A percentile compares a stretch with the other conserved stretches of the same genome.
Evolutionary conservation across 2,797 vertebrate genomes (phyloP).

Genomic region (Cyprinodon diabolis): DNA sequence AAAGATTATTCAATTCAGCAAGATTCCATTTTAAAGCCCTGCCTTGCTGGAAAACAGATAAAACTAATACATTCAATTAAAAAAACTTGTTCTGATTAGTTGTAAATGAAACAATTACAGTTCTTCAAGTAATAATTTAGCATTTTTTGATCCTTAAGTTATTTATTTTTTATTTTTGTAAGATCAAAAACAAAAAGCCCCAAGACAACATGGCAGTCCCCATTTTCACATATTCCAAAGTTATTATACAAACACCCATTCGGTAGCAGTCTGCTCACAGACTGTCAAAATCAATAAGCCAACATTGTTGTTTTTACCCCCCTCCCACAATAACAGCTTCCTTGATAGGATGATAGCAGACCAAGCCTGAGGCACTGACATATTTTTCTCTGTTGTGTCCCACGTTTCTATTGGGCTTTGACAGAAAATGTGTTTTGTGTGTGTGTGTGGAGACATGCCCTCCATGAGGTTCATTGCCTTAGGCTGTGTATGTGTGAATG

Average conservation of each 20-base stretch:
- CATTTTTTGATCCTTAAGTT: slow-evolving; percentile 29
- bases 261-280: slow-evolving; percentile 47
- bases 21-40: slow-evolving; percentile 52
- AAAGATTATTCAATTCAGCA: slow-evolving; percentile 51
- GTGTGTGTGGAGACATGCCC: slow-evolving; percentile 30
- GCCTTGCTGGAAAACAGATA: slow-evolving; percentile 62
- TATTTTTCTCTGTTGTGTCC: slow-evolving; percentile 58
- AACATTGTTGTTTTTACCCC: slow-evolving; percentile 34
- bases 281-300: slow-evolving; percentile 69
- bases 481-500: slow-evolving; percentile 16
- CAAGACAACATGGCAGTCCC: slow-evolving; percentile 22
- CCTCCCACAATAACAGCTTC: slow-evolving; percentile 58
- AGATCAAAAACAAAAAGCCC: slow-evolving; percentile 29
- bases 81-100: slow-evolving; percentile 7
- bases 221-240: slow-evolving; percentile 45
- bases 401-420: slow-evolving; percentile 52
- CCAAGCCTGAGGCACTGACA: slow-evolving; percentile 66
- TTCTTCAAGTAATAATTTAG: slow-evolving; percentile 46
- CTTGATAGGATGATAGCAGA: slow-evolving; percentile 60
- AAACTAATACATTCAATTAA: slow-evolving; percentile 65
- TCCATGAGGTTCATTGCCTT: slow-evolving; percentile 62
- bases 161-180: slow-evolving; percentile 37
- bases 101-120: slow-evolving; percentile 36
- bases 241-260: slow-evolving; percentile 65
- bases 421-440: slow-evolving; percentile 38